These are phyloP conservation scores for Poicephalus meyeri DNA, from an alignment of 2,113 vertebrate species.

Conservation along the genomic window DNA sequence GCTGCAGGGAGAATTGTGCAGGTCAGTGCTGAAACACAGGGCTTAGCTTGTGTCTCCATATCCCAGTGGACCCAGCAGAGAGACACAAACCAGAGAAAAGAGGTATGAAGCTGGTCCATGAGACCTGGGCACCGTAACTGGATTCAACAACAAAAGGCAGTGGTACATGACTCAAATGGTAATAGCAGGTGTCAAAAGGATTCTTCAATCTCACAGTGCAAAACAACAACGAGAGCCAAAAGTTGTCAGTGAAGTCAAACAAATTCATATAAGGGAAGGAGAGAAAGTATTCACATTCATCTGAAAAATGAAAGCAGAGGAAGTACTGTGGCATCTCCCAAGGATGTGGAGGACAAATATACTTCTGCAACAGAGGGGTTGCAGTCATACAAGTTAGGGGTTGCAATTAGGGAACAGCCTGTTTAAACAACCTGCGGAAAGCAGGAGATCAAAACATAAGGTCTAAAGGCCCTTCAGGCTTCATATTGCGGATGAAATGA, in stretches of 20 bases:
- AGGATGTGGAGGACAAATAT: neutral
- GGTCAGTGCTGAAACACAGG: fast-evolving
- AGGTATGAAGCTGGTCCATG: neutral
- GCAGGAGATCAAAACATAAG: neutral
- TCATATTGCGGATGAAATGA: neutral
- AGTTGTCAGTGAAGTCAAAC: neutral
- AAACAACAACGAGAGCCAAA: neutral
- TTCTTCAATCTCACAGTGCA: neutral
- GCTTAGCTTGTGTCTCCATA: neutral
- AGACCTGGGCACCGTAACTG: neutral
- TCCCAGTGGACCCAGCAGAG: neutral
- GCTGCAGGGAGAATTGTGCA: neutral
- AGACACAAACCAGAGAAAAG: neutral
- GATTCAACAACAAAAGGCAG: neutral
- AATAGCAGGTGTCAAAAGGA: neutral
- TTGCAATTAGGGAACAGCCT: neutral
- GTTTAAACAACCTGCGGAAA: neutral
- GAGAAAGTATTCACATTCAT: neutral
- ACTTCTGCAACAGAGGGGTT: neutral
- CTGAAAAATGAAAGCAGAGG: neutral
- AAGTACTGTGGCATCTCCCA: neutral
- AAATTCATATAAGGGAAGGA: neutral
- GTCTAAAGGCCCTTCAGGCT: neutral
- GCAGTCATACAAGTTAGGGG: neutral
- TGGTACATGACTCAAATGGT: neutral